Base-by-base conservation (phyloP, 2,797 vertebrate genomes). In the Podarcis lilfordi region DNA sequence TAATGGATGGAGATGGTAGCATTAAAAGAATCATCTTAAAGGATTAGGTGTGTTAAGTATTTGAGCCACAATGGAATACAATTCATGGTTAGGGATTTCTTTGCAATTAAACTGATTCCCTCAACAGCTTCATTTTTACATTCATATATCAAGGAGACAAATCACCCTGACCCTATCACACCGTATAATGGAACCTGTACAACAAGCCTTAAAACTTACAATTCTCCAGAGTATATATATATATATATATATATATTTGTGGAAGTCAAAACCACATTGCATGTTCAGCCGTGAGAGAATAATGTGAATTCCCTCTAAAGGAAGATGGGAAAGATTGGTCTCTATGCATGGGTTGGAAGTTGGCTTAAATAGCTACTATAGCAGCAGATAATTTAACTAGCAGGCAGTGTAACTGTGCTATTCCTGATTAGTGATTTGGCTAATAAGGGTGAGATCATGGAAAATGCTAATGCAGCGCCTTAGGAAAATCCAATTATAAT, bases 371-470 rank as follows among this genome's bases (percentile, higher is more conserved):
- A 91, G 87, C 91, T 72, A 0, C 74, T 50, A 10, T 23, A n/a
- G 88, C 88, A 87, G 84, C 88, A 86, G 91, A 95, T 92, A 92
- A 82, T 92, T 95, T 72, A 93, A 86, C 89, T 84, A 50, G 82
- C 66, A 25, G 79, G 94, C 94, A 94, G 79, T 86, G 11, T 19
- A 90, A 6, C 92, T 0, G 0, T 3, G 0, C 91, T 90, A 72
- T 75, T 92, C 89, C 79, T 45, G 89, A 91, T 93, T 89, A 94
- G 86, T 68, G 75, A 94, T 90, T 91, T 90, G 88, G 92, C 90
- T 92, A 95, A 95, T 93, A 92, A 91, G 93, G 93, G 86, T 95
- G 94, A 94, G 93, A 95, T 95, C 90, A 92, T 92, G 91, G 92
- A 95, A 94, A 95, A 95, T 93, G 92, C 93, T 96, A 92, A 96